Evolutionary conservation across 2,888 invertebrate species (phyloP).

Genomic region (Lydus trimaculatus): DNA sequence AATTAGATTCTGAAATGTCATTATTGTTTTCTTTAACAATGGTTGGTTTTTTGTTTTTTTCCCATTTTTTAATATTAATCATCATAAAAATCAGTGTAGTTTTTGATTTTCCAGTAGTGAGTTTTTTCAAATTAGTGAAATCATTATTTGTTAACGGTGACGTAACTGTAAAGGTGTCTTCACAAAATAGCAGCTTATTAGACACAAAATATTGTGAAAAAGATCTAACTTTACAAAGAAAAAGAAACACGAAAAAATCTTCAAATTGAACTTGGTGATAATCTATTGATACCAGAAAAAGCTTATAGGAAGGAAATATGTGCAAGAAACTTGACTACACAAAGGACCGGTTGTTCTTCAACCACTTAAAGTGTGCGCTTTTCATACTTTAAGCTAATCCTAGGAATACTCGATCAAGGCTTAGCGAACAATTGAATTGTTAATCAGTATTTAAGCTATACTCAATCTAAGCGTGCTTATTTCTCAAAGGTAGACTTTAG

Average conservation of each 20-base stretch:
- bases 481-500: too few relatives aligned
- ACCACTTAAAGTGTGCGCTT: too few relatives aligned
- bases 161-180: not conserved
- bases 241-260: not conserved
- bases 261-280: too few relatives aligned
- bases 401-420: too few relatives aligned
- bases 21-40: not conserved
- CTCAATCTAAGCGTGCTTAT: too few relatives aligned
- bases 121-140: not conserved
- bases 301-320: too few relatives aligned
- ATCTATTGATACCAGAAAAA: too few relatives aligned
- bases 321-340: too few relatives aligned
- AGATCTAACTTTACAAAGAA: not conserved
- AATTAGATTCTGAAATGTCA: not conserved
- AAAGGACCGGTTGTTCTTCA: too few relatives aligned
- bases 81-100: not conserved
- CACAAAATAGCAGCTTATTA: not conserved
- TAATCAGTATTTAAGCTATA: too few relatives aligned
- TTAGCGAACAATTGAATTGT: too few relatives aligned
- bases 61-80: not conserved
- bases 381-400: too few relatives aligned
- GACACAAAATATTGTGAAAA: not conserved
- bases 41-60: not conserved
- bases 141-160: not conserved
- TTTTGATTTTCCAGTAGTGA: not conserved